These are phyloP conservation scores for Neogale vison DNA, from an alignment of 2,113 vertebrate genomes.

Conservation along the genomic window DNA sequence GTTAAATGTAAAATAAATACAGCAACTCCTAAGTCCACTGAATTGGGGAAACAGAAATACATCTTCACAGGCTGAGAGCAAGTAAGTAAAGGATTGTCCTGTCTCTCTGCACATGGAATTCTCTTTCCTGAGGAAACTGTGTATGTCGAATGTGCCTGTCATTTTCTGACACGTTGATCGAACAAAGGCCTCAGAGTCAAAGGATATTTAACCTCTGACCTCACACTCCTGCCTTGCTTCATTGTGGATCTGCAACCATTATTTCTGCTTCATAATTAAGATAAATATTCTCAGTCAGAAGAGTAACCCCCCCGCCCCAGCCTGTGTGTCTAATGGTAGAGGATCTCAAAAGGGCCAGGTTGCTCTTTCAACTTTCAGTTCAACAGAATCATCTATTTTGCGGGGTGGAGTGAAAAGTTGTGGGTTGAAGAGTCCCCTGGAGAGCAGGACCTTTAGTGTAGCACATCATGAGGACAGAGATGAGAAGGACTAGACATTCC, in stretches of 20 bases:
- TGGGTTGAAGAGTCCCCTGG: no score
- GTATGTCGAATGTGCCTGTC: neutral
- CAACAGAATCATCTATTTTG: neutral
- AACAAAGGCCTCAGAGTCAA: neutral
- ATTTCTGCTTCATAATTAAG: neutral
- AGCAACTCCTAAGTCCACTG: neutral
- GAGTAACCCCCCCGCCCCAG: neutral
- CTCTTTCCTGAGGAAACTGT: neutral
- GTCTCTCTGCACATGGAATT: neutral
- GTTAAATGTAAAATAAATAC: neutral
- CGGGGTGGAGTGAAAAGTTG: rapidly evolving
- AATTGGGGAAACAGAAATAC: neutral
- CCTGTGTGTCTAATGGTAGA: neutral
- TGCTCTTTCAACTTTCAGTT: neutral
- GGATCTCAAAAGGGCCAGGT: neutral
- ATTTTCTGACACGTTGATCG: neutral
- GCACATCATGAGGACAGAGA: neutral
- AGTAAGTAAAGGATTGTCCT: no score
- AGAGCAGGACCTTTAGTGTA: neutral
- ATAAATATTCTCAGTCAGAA: neutral
- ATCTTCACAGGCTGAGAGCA: neutral
- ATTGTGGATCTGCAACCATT: neutral
- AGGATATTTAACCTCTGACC: neutral
- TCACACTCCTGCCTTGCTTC: neutral
- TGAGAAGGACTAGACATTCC: neutral